A percentile compares a stretch with the other conserved stretches of the same genome.
Evolutionary conservation across 2,888 invertebrate species (phyloP).

Genomic region (Lasioglossum zephyrum): DNA sequence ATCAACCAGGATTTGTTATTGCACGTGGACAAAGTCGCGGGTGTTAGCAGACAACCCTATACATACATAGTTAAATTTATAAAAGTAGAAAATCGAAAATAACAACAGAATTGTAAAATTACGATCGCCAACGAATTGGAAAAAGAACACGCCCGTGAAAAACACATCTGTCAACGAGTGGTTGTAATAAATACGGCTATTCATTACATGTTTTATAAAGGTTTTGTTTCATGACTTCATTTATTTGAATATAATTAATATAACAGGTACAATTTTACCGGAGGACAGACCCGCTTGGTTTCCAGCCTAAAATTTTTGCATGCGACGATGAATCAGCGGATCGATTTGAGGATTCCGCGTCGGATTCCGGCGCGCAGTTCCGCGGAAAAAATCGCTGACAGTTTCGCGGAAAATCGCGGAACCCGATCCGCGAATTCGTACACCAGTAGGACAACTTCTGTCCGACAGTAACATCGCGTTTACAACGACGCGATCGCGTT

Average conservation of each 20-base stretch:
- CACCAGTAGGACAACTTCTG: conserved; percentile 60
- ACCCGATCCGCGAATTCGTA: conserved; percentile 58
- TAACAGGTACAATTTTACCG: neutral
- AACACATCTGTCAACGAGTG: too few species aligned
- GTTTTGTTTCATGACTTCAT: too few species aligned
- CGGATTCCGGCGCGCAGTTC: conserved; percentile 25
- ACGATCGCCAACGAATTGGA: too few species aligned
- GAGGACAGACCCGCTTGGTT: neutral
- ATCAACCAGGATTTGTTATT: too few species aligned
- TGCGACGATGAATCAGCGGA: neutral
- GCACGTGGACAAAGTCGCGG: too few species aligned
- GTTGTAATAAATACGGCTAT: too few species aligned
- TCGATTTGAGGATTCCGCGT: conserved; percentile 1
- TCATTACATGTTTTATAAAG: too few species aligned
- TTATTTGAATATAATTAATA: neutral
- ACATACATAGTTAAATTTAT: too few species aligned
- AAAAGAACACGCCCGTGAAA: too few species aligned
- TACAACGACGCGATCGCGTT: conserved; percentile 61
- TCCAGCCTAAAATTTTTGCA: conserved; percentile 14
- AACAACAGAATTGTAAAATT: too few species aligned
- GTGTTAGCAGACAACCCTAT: too few species aligned
- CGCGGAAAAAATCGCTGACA: conserved; percentile 49
- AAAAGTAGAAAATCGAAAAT: too few species aligned
- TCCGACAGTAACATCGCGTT: conserved; percentile 62
- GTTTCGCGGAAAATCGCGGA: conserved; percentile 64